phyloP scores from a whole-genome alignment of 1,140 invertebrate species.

The Sogatella furcifera region DNA sequence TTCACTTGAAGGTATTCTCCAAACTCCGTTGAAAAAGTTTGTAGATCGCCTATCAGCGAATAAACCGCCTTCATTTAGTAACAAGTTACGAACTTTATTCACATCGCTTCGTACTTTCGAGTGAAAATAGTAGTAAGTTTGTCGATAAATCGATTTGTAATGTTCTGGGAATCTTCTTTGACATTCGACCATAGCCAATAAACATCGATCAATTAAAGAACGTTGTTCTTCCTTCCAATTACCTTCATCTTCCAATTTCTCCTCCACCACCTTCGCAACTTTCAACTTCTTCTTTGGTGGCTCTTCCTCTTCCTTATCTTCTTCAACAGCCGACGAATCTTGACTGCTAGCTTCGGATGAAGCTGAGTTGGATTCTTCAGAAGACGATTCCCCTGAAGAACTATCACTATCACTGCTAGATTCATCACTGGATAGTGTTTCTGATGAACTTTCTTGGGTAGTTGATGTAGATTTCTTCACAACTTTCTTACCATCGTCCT shows the following conservation, averaged over 20 bases:
- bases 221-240: constrained; percentile 29
- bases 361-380: constrained; percentile 3
- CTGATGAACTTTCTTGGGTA: constrained; percentile 9
- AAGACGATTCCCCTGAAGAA: constrained; percentile 1
- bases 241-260: constrained; percentile 12
- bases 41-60: constrained; percentile 72
- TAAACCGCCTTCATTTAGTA: constrained; percentile 62
- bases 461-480: neutral
- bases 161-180: constrained; percentile 76
- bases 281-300: constrained; percentile 32
- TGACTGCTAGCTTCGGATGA: neutral
- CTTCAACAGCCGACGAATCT: constrained; percentile 3
- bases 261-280: constrained; percentile 8
- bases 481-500: neutral
- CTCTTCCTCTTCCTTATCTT: constrained; percentile 29
- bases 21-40: constrained; percentile 90
- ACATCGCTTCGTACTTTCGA: constrained; percentile 56
- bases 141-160: constrained; percentile 83
- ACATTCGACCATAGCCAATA: constrained; percentile 73
- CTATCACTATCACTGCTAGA: constrained; percentile 4
- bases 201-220: constrained; percentile 43
- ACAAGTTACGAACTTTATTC: constrained; percentile 54
- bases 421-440: constrained; percentile 6
- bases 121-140: constrained; percentile 74
- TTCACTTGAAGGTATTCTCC: constrained; percentile 81